A percentile compares a stretch with the other conserved stretches of the same genome.
phyloP scores from a whole-genome alignment of 2,113 vertebrate species.

The Neomonachus schauinslandi region DNA sequence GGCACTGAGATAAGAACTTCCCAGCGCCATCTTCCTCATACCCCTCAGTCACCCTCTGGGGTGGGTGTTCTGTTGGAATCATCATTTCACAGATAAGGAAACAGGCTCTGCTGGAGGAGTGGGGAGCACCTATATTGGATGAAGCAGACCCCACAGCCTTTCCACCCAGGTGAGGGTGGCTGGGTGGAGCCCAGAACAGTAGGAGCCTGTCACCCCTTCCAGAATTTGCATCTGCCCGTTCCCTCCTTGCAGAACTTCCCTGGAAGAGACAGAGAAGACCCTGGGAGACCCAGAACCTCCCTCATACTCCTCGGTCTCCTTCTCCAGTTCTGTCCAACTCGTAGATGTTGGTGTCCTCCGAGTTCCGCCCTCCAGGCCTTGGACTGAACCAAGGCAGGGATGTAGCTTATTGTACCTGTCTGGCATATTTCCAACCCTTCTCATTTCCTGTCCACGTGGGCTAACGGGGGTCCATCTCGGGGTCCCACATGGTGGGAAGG shows the following conservation, averaged over 20 bases:
- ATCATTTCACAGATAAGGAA: not conserved
- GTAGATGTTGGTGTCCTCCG: not conserved
- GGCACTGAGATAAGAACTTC: not conserved
- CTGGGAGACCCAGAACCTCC: not conserved
- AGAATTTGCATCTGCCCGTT: not conserved
- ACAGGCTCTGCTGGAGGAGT: not conserved
- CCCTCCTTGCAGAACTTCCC: not conserved
- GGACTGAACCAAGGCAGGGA: not conserved
- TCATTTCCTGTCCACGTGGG: not conserved
- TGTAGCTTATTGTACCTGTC: not conserved
- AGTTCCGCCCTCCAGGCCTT: not conserved
- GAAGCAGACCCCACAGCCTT: not conserved
- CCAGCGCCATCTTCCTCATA: accelerated
- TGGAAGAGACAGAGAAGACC: too few species aligned
- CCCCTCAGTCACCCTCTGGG: not conserved
- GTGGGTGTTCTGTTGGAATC: not conserved
- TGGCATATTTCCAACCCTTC: not conserved
- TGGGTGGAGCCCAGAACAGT: not conserved
- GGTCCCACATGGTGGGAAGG: not conserved
- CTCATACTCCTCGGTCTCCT: not conserved
- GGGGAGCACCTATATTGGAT: not conserved
- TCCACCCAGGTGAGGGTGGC: not conserved
- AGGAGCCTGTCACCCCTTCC: not conserved
- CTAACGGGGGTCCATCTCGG: not conserved
- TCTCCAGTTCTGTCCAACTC: not conserved